phyloP scores from a whole-genome alignment of 2,888 invertebrate species.

The Conomelus anceps region DNA sequence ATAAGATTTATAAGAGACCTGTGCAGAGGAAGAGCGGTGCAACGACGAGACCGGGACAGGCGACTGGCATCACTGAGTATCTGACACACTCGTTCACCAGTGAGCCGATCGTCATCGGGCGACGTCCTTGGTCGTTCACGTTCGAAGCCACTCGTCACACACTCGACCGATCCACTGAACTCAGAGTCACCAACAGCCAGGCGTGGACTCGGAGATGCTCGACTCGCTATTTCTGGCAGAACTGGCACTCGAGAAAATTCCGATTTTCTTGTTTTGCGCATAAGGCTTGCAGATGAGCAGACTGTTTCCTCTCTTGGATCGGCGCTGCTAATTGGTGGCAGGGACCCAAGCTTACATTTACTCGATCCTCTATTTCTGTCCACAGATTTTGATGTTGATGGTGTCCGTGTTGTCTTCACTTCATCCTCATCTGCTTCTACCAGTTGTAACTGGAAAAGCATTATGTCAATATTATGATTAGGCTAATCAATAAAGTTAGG shows the following conservation, averaged over 20 bases:
- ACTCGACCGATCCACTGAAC: background rate
- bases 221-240: conserved; percentile 25
- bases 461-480: background rate
- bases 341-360: background rate
- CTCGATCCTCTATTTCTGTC: background rate
- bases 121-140: conserved; percentile 17
- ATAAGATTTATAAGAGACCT: background rate
- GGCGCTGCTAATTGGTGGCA: background rate
- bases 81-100: conserved; percentile 17
- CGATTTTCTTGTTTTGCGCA: background rate
- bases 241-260: conserved; percentile 29
- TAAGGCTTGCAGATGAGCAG: background rate
- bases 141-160: background rate
- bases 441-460: background rate
- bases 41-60: background rate
- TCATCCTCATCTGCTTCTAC: background rate
- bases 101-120: conserved; percentile 12
- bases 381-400: background rate
- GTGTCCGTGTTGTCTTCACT: background rate
- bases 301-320: background rate
- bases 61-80: conserved; percentile 18
- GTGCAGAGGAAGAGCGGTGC: conserved; percentile 3
- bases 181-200: background rate
- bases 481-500: background rate
- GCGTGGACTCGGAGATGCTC: background rate